Conservation (phyloP, 2,888 invertebrate species). For the Fragum sueziense region DNA sequence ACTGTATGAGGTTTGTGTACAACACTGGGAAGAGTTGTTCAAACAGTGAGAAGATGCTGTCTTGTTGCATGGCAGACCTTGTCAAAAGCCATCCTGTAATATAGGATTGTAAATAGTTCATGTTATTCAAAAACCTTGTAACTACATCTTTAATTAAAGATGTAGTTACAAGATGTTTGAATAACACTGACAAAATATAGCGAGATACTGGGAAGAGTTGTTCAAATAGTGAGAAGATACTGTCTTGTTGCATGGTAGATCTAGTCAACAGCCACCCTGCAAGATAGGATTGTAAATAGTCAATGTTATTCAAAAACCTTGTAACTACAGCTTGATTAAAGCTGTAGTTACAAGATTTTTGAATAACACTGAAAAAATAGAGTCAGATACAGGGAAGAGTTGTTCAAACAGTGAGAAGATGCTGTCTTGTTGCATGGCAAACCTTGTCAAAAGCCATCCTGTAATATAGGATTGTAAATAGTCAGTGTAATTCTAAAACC, state of each 20-base stretch:
- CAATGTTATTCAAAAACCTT: too few species aligned
- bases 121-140: too few species aligned
- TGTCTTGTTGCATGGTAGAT: constrained; percentile 84
- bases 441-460: constrained; percentile 83
- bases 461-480: too few species aligned
- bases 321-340: too few species aligned
- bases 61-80: constrained; percentile 84
- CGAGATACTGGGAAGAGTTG: constrained; percentile 88
- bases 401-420: constrained; percentile 88
- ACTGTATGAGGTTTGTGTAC: constrained; percentile 93
- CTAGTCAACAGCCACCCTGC: constrained; percentile 82
- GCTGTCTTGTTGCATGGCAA: constrained; percentile 85
- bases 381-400: constrained; percentile 88
- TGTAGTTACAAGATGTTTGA: too few species aligned
- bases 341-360: too few species aligned
- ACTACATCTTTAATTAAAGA: too few species aligned
- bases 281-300: too few species aligned
- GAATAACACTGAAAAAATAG: too few species aligned
- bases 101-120: too few species aligned
- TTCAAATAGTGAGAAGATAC: constrained; percentile 88
- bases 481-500: too few species aligned
- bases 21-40: constrained; percentile 89
- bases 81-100: constrained; percentile 80
- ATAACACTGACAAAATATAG: too few species aligned
- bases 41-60: constrained; percentile 88